These are phyloP conservation scores for Chymomyza amoena DNA, from an alignment of 2,888 invertebrate genomes.

Conservation along the genomic window DNA sequence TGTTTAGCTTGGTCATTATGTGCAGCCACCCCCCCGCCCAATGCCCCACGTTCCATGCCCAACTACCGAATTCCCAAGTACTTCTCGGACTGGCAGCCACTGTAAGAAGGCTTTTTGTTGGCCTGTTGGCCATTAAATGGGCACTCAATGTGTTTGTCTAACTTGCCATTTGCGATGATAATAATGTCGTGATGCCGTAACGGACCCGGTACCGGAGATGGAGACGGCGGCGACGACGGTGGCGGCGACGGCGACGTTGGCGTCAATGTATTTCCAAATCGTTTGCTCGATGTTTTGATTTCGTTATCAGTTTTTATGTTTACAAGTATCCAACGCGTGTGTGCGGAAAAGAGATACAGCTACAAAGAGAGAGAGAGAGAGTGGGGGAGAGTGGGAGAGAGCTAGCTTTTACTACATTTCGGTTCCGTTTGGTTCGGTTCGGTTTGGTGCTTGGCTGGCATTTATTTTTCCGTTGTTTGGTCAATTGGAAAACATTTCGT, in stretches of 20 bases:
- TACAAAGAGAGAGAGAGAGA: no score
- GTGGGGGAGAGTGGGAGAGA: neutral
- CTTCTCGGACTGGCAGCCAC: slow-evolving; percentile 7
- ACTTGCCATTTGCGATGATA: slow-evolving; percentile 71
- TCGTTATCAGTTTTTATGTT: slow-evolving; percentile 72
- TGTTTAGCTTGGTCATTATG: slow-evolving; percentile 73
- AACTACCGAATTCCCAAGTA: slow-evolving; percentile 9
- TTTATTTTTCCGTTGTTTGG: slow-evolving; percentile 70
- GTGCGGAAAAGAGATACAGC: neutral
- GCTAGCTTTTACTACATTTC: slow-evolving; percentile 40
- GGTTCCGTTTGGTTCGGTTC: no score
- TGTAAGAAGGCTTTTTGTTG: neutral
- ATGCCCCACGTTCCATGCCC: slow-evolving; percentile 1
- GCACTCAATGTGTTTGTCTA: slow-evolving; percentile 70
- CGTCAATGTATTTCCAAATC: slow-evolving; percentile 60
- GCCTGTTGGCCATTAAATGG: slow-evolving; percentile 59
- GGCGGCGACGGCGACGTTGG: slow-evolving; percentile 7
- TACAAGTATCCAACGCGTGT: slow-evolving; percentile 54
- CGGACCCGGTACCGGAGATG: slow-evolving; percentile 34
- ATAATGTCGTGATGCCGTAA: slow-evolving; percentile 67
- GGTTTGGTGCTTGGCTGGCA: neutral
- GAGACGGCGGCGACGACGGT: neutral
- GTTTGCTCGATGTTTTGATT: slow-evolving; percentile 73
- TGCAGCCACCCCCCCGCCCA: slow-evolving; percentile 37
- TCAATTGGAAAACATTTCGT: slow-evolving; percentile 72